These are phyloP conservation scores for Passer domesticus DNA, from an alignment of 2,113 vertebrate genomes.

Conservation along the genomic window DNA sequence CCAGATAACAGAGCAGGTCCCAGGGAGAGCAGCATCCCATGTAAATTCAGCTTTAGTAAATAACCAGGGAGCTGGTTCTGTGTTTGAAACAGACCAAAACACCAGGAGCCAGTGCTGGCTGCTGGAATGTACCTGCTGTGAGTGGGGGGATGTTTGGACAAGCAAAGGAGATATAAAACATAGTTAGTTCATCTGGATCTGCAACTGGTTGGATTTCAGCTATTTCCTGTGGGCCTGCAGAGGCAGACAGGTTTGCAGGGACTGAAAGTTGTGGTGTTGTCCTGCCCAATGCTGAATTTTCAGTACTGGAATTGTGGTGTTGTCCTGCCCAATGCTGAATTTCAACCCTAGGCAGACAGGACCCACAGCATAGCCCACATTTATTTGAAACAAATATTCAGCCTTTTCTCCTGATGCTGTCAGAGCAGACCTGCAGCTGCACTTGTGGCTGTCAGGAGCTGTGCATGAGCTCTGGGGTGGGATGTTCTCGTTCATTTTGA, in stretches of 20 bases:
- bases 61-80: background rate
- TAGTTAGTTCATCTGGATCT: background rate
- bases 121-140: background rate
- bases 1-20: background rate
- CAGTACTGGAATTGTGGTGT: too few relatives aligned
- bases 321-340: too few relatives aligned
- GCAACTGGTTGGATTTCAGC: background rate
- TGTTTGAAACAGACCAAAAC: background rate
- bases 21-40: background rate
- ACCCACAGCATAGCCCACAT: rapidly evolving
- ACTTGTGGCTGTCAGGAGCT: rapidly evolving
- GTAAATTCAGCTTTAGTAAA: background rate
- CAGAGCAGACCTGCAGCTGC: background rate
- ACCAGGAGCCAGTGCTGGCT: background rate
- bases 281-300: too few relatives aligned
- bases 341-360: background rate
- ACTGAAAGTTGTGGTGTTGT: background rate
- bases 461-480: too few relatives aligned
- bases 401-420: background rate
- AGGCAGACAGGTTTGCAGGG: background rate
- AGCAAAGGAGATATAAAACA: background rate
- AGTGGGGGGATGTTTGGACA: background rate
- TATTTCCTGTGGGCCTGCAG: background rate
- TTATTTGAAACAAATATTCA: background rate
- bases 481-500: background rate